Evolutionary conservation across 1,140 invertebrate genomes (phyloP), one percentile per base, ranked within the genome.

Genomic region (Brachionus asplanchnoidis): DNA sequence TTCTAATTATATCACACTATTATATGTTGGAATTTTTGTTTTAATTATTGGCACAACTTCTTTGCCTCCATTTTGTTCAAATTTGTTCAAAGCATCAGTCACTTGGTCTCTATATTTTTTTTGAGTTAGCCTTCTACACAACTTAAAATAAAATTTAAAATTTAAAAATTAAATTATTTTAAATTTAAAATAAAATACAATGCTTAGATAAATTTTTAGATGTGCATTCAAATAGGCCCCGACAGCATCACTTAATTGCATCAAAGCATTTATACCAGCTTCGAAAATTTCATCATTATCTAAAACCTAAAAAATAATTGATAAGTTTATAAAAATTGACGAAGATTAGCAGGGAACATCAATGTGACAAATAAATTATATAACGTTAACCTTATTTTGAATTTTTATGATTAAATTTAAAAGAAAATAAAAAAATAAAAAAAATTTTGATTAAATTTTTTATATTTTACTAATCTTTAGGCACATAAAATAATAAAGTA

Each of bases 31-130:
- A 83, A 50, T 42, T 28, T 44, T 80, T 78, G 20, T 75, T 28
- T 50, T 14, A 11, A 84, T 86, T 82, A 85, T 89, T 77, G 73
- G 73, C 17, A 77, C 73, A 28, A 77, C 73, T 77, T 77, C 89
- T 87, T 87, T 88, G 56, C 89, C 89, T 20, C 89, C 88, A 87
- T 89, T 89, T 83, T 87, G 86, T 86, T 90, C 89, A 20, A 89
- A 73, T 3, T 83, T 77, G 70, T 90, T 88, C 56, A 90, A 85
- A 32, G 86, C 86, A 32, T 89, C 87, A 73, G 88, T 88, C 44
- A 89, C 86, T 56, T 86, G 87, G 32, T 90, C 89, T 86, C 85
- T 88, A 77, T 86, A 87, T 79, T 87, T 88, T 77, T 87, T 89
- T 44, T 89, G 87, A 86, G 87, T 88, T 86, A 88, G 87, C 85